phyloP scores from a whole-genome alignment of 2,113 vertebrate species.

The Ascaphus truei region DNA sequence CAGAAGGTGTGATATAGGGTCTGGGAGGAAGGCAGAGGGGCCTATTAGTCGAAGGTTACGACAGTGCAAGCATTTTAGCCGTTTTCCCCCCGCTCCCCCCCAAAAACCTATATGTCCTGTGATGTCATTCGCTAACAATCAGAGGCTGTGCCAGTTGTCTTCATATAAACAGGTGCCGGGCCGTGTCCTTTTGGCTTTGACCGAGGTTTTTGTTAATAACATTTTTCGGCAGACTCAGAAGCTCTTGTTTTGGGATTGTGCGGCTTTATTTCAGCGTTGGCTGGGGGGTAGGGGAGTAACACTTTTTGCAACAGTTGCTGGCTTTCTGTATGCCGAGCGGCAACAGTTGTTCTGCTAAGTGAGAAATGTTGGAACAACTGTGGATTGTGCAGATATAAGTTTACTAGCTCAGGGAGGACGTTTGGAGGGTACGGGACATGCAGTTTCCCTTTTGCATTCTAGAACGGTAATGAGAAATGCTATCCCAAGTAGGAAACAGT shows the following conservation, averaged over 20 bases:
- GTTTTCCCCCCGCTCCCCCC: neutral
- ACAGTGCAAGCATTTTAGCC: no score
- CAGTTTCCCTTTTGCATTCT: conserved; percentile 22
- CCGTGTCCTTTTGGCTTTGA: conserved; percentile 43
- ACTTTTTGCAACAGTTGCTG: conserved; percentile 84
- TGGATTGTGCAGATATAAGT: conserved; percentile 43
- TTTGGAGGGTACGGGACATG: conserved; percentile 61
- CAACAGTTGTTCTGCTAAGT: conserved; percentile 79
- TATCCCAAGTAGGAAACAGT: neutral
- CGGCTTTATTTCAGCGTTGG: conserved; percentile 42
- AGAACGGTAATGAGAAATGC: conserved; percentile 3
- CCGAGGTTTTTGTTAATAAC: conserved; percentile 65
- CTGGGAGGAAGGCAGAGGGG: no score
- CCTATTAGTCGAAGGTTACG: no score
- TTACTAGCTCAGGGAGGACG: conserved; percentile 55
- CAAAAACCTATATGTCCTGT: conserved; percentile 49
- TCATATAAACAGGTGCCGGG: conserved; percentile 82
- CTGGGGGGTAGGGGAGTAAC: conserved; percentile 58
- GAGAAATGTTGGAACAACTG: conserved; percentile 80
- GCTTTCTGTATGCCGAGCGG: conserved; percentile 64
- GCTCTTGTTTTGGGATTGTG: conserved; percentile 64
- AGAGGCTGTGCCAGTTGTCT: conserved; percentile 78
- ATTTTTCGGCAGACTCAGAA: conserved; percentile 77
- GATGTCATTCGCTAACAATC: conserved; percentile 67
- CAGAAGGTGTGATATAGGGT: no score